These are phyloP conservation scores for Colletes gigas DNA, from an alignment of 1,140 invertebrate species.

Conservation along the genomic window DNA sequence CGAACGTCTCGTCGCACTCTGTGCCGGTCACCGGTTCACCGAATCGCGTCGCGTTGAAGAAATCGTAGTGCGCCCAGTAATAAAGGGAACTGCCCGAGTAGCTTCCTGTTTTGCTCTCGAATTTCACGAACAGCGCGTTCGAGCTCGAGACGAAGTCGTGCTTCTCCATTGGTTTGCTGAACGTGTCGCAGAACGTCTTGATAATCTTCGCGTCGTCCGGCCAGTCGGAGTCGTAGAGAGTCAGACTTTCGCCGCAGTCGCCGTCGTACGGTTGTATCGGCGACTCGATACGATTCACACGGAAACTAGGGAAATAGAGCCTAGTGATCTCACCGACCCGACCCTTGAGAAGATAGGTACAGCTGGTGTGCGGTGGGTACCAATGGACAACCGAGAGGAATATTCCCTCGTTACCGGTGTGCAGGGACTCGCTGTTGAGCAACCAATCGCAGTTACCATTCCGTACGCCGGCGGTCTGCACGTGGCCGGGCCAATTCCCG, in stretches of 20 bases:
- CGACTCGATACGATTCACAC: slow-evolving; percentile 93
- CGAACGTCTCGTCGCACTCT: slow-evolving; percentile 92
- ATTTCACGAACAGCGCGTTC: slow-evolving; percentile 91
- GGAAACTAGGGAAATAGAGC: slow-evolving; percentile 93
- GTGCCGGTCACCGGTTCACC: slow-evolving; percentile 90
- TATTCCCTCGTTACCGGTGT: slow-evolving; percentile 90
- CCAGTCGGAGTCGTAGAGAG: slow-evolving; percentile 91
- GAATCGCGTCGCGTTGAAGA: slow-evolving; percentile 93
- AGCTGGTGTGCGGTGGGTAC: slow-evolving; percentile 95
- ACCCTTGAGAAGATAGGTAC: slow-evolving; percentile 93
- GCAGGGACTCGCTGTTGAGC: slow-evolving; percentile 89
- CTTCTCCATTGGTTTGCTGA: slow-evolving; percentile 94
- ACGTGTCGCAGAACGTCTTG: slow-evolving; percentile 96
- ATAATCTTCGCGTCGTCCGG: slow-evolving; percentile 93
- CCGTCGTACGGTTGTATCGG: slow-evolving; percentile 92
- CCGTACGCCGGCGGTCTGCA: slow-evolving; percentile 91
- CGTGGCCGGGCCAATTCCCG: slow-evolving; percentile 94
- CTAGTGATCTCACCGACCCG: slow-evolving; percentile 91
- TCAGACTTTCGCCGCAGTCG: slow-evolving; percentile 93
- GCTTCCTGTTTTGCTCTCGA: slow-evolving; percentile 94
- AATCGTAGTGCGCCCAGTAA: slow-evolving; percentile 96
- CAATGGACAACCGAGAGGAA: slow-evolving; percentile 95
- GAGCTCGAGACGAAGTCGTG: slow-evolving; percentile 94
- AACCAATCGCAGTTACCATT: slow-evolving; percentile 94
- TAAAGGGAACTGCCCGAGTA: slow-evolving; percentile 93